Evolutionary conservation across 2,888 invertebrate genomes (phyloP).

Genomic region (Ectropis crepuscularia): DNA sequence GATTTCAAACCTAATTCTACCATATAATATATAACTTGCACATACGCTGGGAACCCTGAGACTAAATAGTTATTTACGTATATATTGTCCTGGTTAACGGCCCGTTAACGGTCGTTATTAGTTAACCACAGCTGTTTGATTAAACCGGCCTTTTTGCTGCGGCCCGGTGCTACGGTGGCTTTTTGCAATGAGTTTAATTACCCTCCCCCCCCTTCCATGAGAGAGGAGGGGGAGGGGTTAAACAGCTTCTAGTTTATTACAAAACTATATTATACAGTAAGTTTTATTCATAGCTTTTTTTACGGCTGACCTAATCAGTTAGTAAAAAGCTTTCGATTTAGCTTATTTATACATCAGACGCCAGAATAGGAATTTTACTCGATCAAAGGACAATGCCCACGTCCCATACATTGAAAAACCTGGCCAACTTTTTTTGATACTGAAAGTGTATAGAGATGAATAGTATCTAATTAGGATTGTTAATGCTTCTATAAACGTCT

Average conservation of each 20-base stretch:
- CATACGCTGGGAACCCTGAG: slow-evolving; percentile 1
- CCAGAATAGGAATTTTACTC: no score
- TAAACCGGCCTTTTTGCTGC: slow-evolving; percentile 23
- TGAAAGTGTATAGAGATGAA: no score
- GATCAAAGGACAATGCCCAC: no score
- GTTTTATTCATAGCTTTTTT: not conserved
- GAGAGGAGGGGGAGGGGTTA: not conserved
- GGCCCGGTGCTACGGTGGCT: slow-evolving; percentile 13
- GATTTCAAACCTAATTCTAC: no score
- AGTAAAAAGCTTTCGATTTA: no score
- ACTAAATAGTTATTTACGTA: not conserved
- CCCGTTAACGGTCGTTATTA: slow-evolving; percentile 23
- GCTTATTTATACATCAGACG: no score
- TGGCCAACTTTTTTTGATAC: no score
- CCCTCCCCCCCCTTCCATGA: slow-evolving; percentile 3
- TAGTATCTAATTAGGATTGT: no score
- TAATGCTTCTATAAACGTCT: no score
- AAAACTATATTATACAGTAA: not conserved
- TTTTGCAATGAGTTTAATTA: slow-evolving; percentile 31
- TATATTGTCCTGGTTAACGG: slow-evolving; percentile 15
- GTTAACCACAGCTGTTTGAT: slow-evolving; percentile 26
- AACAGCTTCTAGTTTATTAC: slow-evolving; percentile 15
- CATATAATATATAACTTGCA: no score
- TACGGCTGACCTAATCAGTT: no score
- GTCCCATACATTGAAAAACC: no score